Evolutionary conservation across 30 jellyfish, hydroid and myxozoan genomes (phyloP), one percentile per base, ranked within the genome.

Genomic region (Catostylus mosaicus): DNA sequence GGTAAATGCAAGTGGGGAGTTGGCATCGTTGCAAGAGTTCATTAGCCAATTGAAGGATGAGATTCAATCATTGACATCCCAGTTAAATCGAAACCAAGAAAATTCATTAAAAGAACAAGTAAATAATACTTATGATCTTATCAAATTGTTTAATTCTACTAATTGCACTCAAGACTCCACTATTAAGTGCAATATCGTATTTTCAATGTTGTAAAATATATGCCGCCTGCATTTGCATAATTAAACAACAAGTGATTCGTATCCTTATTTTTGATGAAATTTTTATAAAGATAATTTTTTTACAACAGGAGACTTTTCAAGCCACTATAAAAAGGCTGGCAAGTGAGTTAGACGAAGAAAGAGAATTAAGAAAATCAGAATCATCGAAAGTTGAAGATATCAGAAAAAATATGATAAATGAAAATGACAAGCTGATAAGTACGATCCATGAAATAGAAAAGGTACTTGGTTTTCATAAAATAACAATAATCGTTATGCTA

Each of bases 21-120:
- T 57, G 20, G 87, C 76, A 31, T 76, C 87, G 14, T 59, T 57
- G 31, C 76, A 57, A n/a, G 87, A 52, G 40, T 59, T 47, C n/a
- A 23, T 35, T 50, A 52, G 22, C 46, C 87, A 76, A 35, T 27
- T 76, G 0, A 76, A 76, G 48, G 46, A 76, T 23, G 87, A 76
- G 24, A 76, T 76, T 2, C 63, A 57, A 4, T 31, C 87, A 33
- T 36, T 76, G 45, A 76, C 87, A 6, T 54, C 77, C 0, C 87
- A 76, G 30, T 2, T 76, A 1, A 76, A 71, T 4, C 33, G 77
- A 34, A 72, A 76, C 62, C 87, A 76, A 36, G 77, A 54, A n/a
- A 31, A 27, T 11, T 76, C 77, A 16, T 1, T 57, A 34, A 18
- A 76, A 11, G 87, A 76, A 37, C 87, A 76, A 46, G 87, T 76